Evolutionary conservation across 2,888 invertebrate species (phyloP).

Genomic region (Pegoplata infirma): DNA sequence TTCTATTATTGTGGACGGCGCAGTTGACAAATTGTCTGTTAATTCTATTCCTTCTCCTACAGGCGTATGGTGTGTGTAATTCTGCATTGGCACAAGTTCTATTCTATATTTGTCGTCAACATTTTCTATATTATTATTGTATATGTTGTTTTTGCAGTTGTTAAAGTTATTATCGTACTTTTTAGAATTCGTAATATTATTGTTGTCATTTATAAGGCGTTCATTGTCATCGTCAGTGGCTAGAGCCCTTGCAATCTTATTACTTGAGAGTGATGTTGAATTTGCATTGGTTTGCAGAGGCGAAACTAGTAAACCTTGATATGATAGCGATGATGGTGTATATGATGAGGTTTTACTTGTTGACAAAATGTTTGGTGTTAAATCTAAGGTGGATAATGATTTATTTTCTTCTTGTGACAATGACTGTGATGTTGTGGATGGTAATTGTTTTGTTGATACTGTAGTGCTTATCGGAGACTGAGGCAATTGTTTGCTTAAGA

Average conservation of each 20-base stretch:
- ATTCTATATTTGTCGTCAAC: slow-evolving; percentile 9
- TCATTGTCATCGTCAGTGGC: slow-evolving; percentile 49
- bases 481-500: slow-evolving; percentile 42
- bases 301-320: slow-evolving; percentile 19
- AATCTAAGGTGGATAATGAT: background rate
- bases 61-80: background rate
- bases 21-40: slow-evolving; percentile 32
- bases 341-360: background rate
- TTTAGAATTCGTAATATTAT: slow-evolving; percentile 28
- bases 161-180: slow-evolving; percentile 44
- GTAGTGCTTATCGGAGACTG: slow-evolving; percentile 13
- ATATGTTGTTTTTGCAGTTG: slow-evolving; percentile 52
- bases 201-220: slow-evolving; percentile 38
- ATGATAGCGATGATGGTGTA: background rate
- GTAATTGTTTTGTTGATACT: slow-evolving; percentile 27
- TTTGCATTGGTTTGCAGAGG: slow-evolving; percentile 11
- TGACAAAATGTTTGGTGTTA: background rate
- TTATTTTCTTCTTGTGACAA: background rate
- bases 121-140: slow-evolving; percentile 43
- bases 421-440: background rate
- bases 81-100: background rate
- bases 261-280: slow-evolving; percentile 34
- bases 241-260: no score
- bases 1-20: slow-evolving; percentile 50
- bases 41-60: background rate